Conservation (phyloP, 2,797 vertebrate species). For the Hyperoplus immaculatus region DNA sequence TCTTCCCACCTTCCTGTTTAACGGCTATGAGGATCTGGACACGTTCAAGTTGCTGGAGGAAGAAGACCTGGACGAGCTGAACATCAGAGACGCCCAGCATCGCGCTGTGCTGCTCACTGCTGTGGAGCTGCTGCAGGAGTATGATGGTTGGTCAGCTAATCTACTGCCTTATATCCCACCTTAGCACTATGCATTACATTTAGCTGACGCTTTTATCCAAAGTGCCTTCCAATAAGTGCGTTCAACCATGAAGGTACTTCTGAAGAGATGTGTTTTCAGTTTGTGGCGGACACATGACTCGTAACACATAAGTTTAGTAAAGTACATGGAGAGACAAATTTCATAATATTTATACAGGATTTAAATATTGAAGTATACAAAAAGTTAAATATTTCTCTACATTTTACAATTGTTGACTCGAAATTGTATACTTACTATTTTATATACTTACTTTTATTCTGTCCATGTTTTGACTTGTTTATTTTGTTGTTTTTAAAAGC, state of each 20-base stretch:
- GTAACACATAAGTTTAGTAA: background rate
- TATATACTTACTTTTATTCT: background rate
- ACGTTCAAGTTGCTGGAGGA: conserved; percentile 97
- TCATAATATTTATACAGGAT: background rate
- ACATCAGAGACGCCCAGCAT: conserved; percentile 94
- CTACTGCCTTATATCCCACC: background rate
- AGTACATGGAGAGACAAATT: background rate
- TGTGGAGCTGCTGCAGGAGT: conserved; percentile 93
- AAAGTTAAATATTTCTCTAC: too few species aligned
- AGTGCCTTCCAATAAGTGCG: too few species aligned
- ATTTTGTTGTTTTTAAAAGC: too few species aligned
- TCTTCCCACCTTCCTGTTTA: conserved; percentile 97
- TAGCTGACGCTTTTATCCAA: too few species aligned
- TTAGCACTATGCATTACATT: background rate
- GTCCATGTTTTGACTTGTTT: background rate
- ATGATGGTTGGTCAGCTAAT: conserved; percentile 88
- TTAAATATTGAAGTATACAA: background rate
- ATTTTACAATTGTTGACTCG: background rate
- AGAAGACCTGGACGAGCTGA: conserved; percentile 96
- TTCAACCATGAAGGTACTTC: too few species aligned
- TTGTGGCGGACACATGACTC: background rate
- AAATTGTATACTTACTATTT: background rate
- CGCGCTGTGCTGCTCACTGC: conserved; percentile 95
- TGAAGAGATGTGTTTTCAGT: too few species aligned
- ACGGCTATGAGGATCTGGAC: conserved; percentile 97